Evolutionary conservation across 2,113 vertebrate species (phyloP).

Genomic region (Nycticorax nycticorax): DNA sequence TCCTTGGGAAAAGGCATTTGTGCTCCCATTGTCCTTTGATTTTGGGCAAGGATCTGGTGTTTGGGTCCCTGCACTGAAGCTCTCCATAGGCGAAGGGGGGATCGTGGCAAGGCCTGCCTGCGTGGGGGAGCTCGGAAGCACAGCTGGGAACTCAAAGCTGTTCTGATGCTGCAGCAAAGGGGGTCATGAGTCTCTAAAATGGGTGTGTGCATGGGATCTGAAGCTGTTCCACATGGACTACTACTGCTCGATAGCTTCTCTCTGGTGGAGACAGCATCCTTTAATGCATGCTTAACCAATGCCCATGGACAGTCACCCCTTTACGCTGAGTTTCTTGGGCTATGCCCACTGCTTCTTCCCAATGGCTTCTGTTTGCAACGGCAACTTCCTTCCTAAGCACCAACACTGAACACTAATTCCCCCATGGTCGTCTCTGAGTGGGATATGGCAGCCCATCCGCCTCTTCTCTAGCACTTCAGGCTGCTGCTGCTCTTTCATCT

Average conservation of each 20-base stretch:
- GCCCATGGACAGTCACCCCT: rapidly evolving
- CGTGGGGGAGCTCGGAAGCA: not conserved
- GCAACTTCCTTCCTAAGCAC: not conserved
- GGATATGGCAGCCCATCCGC: rapidly evolving
- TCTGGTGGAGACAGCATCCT: not conserved
- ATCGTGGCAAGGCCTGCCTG: not conserved
- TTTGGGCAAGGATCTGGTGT: not conserved
- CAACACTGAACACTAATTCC: not conserved
- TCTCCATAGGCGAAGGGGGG: not conserved
- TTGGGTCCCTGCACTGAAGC: not conserved
- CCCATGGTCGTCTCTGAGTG: rapidly evolving
- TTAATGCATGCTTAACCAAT: rapidly evolving
- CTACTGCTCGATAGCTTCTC: not conserved
- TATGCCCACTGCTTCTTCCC: not conserved
- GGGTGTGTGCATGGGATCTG: rapidly evolving
- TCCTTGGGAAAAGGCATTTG: not conserved
- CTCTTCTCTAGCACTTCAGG: not conserved
- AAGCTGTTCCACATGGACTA: rapidly evolving
- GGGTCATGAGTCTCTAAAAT: not conserved
- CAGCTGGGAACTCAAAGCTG: not conserved
- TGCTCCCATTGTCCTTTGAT: not conserved
- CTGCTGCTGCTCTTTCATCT: not conserved
- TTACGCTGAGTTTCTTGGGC: not conserved
- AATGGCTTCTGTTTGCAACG: not conserved
- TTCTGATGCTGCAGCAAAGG: not conserved